Conservation (phyloP, 2,113 vertebrate species). For the Dicerorhinus sumatrensis region DNA sequence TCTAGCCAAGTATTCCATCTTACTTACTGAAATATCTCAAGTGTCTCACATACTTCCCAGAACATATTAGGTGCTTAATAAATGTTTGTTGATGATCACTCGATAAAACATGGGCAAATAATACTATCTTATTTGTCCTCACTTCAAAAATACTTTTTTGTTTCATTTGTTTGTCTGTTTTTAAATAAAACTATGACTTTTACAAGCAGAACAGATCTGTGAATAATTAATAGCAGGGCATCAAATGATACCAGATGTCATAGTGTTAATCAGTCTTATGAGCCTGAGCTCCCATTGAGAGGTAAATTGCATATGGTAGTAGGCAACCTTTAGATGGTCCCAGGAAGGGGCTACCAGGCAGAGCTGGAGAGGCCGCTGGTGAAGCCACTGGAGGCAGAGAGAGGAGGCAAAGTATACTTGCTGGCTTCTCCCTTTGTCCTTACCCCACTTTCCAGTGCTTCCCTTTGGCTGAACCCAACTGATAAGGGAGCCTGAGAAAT, state of each 20-base stretch:
- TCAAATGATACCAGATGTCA: too few species aligned
- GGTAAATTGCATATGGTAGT: not conserved
- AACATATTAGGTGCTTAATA: not conserved
- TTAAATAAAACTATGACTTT: not conserved
- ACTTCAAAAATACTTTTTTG: not conserved
- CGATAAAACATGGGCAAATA: not conserved
- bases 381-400: not conserved
- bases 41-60: not conserved
- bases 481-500: not conserved
- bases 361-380: not conserved
- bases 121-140: not conserved
- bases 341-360: not conserved
- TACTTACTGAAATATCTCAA: not conserved
- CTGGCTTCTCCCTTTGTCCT: not conserved
- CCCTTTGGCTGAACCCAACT: not conserved
- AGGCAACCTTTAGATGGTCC: not conserved
- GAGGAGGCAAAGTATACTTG: rapidly evolving
- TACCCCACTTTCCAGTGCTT: not conserved
- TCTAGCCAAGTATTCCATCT: not conserved
- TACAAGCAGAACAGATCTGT: not conserved
- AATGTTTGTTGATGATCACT: not conserved
- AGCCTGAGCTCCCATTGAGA: not conserved
- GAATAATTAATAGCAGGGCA: not conserved
- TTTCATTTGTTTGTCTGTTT: not conserved
- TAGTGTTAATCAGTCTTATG: not conserved